Evolutionary conservation across 2,113 vertebrate genomes (phyloP).

Genomic region (Urocitellus parryii): DNA sequence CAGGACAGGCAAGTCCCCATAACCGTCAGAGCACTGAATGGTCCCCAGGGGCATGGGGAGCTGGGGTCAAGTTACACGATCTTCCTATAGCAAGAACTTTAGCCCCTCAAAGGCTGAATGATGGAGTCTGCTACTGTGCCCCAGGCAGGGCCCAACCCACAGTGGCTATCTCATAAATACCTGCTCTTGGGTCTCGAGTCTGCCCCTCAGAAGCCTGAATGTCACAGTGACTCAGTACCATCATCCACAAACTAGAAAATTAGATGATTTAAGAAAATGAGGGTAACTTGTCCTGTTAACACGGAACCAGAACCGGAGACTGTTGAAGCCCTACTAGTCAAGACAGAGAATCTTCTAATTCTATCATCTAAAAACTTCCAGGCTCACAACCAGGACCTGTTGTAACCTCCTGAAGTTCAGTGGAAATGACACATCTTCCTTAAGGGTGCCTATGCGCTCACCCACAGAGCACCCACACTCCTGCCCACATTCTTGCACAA

Average conservation of each 20-base stretch:
- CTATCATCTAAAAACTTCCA: background rate
- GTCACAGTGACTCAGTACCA: background rate
- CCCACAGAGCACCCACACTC: background rate
- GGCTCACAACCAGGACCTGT: background rate
- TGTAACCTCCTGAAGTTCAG: background rate
- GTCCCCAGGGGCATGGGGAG: accelerated
- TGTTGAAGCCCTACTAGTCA: background rate
- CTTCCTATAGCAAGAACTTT: background rate
- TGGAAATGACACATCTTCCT: background rate
- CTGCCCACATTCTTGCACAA: background rate
- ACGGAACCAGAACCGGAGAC: background rate
- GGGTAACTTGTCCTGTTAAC: background rate
- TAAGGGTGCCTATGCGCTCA: background rate
- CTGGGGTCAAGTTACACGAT: background rate
- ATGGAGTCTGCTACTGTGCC: background rate
- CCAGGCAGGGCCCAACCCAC: background rate
- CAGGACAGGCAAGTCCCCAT: background rate
- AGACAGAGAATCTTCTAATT: background rate
- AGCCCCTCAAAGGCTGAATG: background rate
- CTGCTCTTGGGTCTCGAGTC: background rate
- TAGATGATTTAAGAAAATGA: background rate
- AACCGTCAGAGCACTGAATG: accelerated
- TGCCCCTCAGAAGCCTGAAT: background rate
- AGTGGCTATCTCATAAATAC: background rate
- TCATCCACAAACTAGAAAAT: background rate